A percentile compares a stretch with the other conserved stretches of the same genome.
Conservation (phyloP, 2,113 vertebrate genomes). For the Oceanodroma tethys region DNA sequence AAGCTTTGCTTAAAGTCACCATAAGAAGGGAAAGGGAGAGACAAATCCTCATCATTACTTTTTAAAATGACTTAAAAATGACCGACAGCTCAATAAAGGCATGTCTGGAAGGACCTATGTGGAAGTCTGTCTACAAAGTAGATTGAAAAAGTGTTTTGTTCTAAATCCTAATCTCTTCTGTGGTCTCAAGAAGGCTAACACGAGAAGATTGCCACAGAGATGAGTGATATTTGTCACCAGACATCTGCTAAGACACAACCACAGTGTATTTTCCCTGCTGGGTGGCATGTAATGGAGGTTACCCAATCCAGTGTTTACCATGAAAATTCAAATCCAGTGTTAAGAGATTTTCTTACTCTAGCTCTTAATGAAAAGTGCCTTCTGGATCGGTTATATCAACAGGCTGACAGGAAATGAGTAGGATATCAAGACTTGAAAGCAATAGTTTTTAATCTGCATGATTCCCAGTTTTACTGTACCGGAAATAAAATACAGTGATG, state of each 20-base stretch:
- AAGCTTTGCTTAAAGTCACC: constrained; percentile 27
- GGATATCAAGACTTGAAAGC: constrained; percentile 46
- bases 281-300: neutral
- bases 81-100: neutral
- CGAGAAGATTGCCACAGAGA: constrained; percentile 44
- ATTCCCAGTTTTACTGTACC: neutral
- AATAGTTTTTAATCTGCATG: constrained; percentile 52
- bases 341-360: constrained; percentile 25
- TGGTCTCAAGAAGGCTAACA: constrained; percentile 54
- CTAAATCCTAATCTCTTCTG: constrained; percentile 65
- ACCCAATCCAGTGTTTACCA: neutral
- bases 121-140: constrained; percentile 31
- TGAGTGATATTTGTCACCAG: constrained; percentile 46
- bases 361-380: constrained; percentile 54
- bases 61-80: constrained; percentile 5
- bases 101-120: neutral
- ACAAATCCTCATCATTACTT: constrained; percentile 45
- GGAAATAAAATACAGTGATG: neutral
- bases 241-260: constrained; percentile 54
- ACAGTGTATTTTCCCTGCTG: neutral
- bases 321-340: constrained; percentile 49
- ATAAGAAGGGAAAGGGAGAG: neutral
- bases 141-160: constrained; percentile 62
- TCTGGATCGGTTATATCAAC: constrained; percentile 48
- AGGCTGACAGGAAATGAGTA: constrained; percentile 58